Evolutionary conservation across 2,797 vertebrate genomes (phyloP), one percentile per base, ranked within the genome.

Genomic region (Sciurus carolinensis): DNA sequence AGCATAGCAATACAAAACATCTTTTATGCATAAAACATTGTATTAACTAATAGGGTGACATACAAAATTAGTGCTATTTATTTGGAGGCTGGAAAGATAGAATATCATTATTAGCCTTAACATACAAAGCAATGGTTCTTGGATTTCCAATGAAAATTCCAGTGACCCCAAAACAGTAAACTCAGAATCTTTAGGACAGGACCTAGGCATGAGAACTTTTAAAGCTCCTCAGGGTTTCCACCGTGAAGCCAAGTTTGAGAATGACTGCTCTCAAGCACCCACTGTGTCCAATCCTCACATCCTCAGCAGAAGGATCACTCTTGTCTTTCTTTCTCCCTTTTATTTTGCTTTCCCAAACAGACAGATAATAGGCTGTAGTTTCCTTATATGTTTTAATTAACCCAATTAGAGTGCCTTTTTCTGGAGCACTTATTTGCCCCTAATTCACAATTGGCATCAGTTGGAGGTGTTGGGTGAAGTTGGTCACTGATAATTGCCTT

Each of bases 221-320:
- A 77, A 83, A 20, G 3, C 17, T 50, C 47, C 66, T 28, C 0
- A 9, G 52, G 20, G n/a, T 77, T 83, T 72, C 87, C 22, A 14
- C 3, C 1, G 1, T 26, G 22, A 77, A 86, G 42, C 10, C 7
- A 26, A 79, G 15, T 1, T 11, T 54, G 71, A 39, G 36, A 42
- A 67, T 5, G 1, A 4, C 5, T 0, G 7, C 12, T 24, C 8
- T 17, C 13, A 42, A 5, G 1, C 3, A 33, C 0, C 22, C 28
- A 11, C 2, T 3, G 30, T 8, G 5, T 52, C 64, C 10, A 28
- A 69, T n/a, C 5, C 67, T 28, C 22, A 12, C 12, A 4, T 17
- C 24, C 11, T 26, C 36, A 67, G 30, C 24, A 9, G 30, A 57
- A 52, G 13, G 13, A 14, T 28, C 77, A 22, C 42, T 81, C 22